These are phyloP conservation scores for Novumbra hubbsi DNA, from an alignment of 2,797 vertebrate species.

Conservation along the genomic window DNA sequence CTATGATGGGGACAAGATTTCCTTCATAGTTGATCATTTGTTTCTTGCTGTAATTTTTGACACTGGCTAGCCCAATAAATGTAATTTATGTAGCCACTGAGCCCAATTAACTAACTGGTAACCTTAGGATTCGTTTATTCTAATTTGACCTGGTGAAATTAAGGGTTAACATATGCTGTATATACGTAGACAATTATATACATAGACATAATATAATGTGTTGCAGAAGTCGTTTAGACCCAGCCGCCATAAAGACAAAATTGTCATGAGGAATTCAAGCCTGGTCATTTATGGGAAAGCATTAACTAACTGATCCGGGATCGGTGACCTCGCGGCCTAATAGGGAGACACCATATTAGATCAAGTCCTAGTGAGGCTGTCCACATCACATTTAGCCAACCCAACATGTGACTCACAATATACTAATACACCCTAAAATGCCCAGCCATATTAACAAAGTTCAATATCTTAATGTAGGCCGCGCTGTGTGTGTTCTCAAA, in stretches of 20 bases:
- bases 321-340: not conserved
- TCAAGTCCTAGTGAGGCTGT: not conserved
- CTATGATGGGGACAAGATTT: too few species aligned
- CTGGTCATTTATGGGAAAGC: not conserved
- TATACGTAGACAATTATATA: too few species aligned
- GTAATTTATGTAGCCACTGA: too few species aligned
- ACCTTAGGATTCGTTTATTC: too few species aligned
- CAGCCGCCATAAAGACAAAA: not conserved
- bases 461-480: constrained; percentile 61
- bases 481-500: constrained; percentile 23
- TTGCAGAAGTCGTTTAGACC: not conserved
- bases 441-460: constrained; percentile 53
- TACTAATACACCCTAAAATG: constrained; percentile 68
- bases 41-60: too few species aligned
- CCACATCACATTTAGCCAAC: constrained; percentile 15
- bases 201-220: not conserved
- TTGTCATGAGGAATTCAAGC: not conserved
- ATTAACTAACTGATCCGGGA: not conserved
- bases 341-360: not conserved
- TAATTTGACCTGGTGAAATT: too few species aligned
- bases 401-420: constrained; percentile 28
- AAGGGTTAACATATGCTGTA: not conserved
- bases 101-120: too few species aligned
- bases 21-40: too few species aligned
- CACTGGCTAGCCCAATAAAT: too few species aligned